phyloP scores from a whole-genome alignment of 1,140 invertebrate species.

The Cyclina sinensis region DNA sequence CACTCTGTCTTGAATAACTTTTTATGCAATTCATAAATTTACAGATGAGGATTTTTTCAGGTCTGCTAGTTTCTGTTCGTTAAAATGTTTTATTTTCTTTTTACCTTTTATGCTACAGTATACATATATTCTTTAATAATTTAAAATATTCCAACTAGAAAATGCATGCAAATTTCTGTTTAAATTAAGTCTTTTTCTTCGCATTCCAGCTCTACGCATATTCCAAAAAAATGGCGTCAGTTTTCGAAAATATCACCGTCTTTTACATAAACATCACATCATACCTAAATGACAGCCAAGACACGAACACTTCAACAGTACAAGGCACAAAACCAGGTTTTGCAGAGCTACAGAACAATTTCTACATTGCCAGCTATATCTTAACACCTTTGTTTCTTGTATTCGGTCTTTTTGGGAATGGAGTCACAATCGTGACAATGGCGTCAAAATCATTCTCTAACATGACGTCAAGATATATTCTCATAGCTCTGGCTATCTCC shows the following conservation, averaged over 20 bases:
- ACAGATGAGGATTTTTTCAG: too few species aligned
- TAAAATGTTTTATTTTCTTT: too few species aligned
- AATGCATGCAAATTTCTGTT: too few species aligned
- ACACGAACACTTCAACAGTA: neutral
- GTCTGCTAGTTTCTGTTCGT: too few species aligned
- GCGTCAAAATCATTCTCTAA: slow-evolving; percentile 16
- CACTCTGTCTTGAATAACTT: too few species aligned
- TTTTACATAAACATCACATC: neutral
- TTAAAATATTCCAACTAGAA: too few species aligned
- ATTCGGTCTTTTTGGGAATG: slow-evolving; percentile 47
- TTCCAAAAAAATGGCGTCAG: neutral
- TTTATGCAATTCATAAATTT: too few species aligned
- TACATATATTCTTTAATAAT: too few species aligned
- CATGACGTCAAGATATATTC: slow-evolving; percentile 50
- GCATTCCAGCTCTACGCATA: too few species aligned
- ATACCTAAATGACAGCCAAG: neutral
- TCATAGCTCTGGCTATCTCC: slow-evolving; percentile 61
- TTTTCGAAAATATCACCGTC: neutral
- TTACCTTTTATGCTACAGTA: too few species aligned
- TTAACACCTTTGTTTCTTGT: slow-evolving; percentile 22
- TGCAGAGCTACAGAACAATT: neutral
- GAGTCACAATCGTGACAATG: slow-evolving; percentile 37
- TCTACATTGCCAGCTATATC: slow-evolving; percentile 2
- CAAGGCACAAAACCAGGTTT: neutral
- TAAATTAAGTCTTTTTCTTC: too few species aligned